phyloP scores from a whole-genome alignment of 2,113 vertebrate genomes.

The Archocentrus centrarchus region DNA sequence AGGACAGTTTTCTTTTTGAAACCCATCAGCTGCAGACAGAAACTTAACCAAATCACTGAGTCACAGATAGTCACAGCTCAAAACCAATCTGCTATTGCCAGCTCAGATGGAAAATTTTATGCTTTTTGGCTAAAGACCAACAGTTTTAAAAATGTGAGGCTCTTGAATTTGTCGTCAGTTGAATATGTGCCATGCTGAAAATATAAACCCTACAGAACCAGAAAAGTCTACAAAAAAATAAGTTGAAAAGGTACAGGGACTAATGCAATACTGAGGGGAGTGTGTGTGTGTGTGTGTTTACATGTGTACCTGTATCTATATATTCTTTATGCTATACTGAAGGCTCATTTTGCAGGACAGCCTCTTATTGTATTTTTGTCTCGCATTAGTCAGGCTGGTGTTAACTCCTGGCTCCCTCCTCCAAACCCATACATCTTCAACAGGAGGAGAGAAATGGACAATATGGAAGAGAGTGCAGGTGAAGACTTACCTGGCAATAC shows the following conservation, averaged over 20 bases:
- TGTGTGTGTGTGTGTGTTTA: neutral
- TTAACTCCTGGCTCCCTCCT: constrained; percentile 19
- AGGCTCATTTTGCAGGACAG: constrained; percentile 41
- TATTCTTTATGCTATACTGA: neutral
- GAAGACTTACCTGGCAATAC: neutral
- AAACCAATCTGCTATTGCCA: neutral
- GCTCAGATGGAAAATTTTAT: neutral
- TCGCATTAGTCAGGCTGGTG: constrained; percentile 44
- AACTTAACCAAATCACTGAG: neutral
- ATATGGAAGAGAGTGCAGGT: neutral
- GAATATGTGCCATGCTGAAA: neutral
- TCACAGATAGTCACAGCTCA: neutral
- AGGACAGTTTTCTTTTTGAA: neutral
- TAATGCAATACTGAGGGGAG: neutral
- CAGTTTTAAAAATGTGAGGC: neutral
- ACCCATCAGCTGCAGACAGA: neutral
- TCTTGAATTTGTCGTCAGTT: neutral
- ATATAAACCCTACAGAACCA: neutral
- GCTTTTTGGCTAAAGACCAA: neutral
- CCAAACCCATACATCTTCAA: constrained; percentile 49
- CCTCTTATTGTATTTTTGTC: constrained; percentile 27
- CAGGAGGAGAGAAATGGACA: neutral
- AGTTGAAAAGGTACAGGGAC: neutral
- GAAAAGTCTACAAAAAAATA: neutral
- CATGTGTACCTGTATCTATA: neutral